Evolutionary conservation across 2,888 invertebrate species (phyloP).

Genomic region (Parnassius mnemosyne): DNA sequence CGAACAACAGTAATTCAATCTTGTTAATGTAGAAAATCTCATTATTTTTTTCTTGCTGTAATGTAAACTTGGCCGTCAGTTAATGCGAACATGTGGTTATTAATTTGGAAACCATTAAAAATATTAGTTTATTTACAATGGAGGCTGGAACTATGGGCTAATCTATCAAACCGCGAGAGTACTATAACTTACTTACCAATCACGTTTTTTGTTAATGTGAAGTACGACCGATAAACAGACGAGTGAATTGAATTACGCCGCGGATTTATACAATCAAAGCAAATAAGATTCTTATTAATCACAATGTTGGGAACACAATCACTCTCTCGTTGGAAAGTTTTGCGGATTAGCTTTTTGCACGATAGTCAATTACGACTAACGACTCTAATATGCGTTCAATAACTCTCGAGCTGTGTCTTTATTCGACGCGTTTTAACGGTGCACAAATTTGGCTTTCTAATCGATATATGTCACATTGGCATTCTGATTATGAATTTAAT

Average conservation of each 20-base stretch:
- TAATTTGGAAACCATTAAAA: conserved; percentile 53
- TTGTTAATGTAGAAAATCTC: conserved; percentile 35
- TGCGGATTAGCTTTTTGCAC: conserved; percentile 56
- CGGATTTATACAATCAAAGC: conserved; percentile 59
- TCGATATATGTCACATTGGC: background rate
- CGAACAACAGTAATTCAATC: conserved; percentile 33
- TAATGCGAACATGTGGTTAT: conserved; percentile 46
- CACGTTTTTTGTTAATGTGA: conserved; percentile 61
- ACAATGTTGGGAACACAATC: conserved; percentile 47
- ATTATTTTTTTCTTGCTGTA: conserved; percentile 35
- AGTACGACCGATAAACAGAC: conserved; percentile 51
- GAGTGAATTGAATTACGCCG: conserved; percentile 44
- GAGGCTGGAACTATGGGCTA: conserved; percentile 48
- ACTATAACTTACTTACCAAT: conserved; percentile 60
- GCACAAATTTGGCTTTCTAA: conserved; percentile 68
- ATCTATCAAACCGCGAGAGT: conserved; percentile 56
- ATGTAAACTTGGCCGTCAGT: conserved; percentile 42
- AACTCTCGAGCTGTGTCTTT: conserved; percentile 52
- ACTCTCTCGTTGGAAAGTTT: conserved; percentile 50
- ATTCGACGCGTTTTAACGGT: conserved; percentile 57
- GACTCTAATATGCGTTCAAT: conserved; percentile 59
- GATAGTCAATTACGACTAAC: conserved; percentile 66
- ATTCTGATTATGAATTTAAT: conserved; percentile 45
- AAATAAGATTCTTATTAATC: conserved; percentile 71
- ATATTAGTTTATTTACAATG: conserved; percentile 58